A percentile compares a stretch with the other conserved stretches of the same genome.
Evolutionary conservation across 53 echinoderm and acorn worm genomes (phyloP).

Genomic region (Holothuria leucospilota): DNA sequence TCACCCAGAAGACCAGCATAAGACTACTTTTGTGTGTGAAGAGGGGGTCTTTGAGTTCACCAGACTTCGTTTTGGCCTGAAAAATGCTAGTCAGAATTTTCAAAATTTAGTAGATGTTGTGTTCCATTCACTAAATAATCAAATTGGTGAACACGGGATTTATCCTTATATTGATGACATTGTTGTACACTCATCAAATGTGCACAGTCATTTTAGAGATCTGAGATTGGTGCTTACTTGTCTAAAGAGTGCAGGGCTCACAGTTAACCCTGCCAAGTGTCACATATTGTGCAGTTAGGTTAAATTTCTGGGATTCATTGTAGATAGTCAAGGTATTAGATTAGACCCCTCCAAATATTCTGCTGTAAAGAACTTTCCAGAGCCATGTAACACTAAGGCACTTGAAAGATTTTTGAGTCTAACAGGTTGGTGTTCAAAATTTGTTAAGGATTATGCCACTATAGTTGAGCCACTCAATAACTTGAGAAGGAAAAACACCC

Average conservation of each 20-base stretch:
- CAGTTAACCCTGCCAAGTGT: constrained; percentile 50
- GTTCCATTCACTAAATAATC: neutral
- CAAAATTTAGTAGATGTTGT: constrained; percentile 2
- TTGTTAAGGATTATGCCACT: neutral
- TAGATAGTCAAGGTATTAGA: neutral
- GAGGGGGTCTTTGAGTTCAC: constrained; percentile 2
- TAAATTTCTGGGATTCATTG: neutral
- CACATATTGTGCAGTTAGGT: constrained; percentile 23
- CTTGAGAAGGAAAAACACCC: constrained; percentile 6
- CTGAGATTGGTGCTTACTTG: neutral
- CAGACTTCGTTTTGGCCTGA: constrained; percentile 11
- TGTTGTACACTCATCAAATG: constrained; percentile 29
- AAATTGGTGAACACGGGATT: neutral
- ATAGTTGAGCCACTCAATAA: constrained; percentile 29
- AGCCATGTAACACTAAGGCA: neutral
- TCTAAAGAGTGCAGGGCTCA: constrained; percentile 45
- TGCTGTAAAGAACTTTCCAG: neutral
- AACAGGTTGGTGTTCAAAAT: constrained; percentile 41
- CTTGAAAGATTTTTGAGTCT: constrained; percentile 41
- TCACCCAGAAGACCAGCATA: constrained; percentile 9
- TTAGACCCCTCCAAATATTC: neutral
- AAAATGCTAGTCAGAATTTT: constrained; percentile 4
- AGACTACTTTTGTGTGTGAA: too few species aligned
- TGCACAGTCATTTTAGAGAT: neutral
- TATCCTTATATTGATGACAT: neutral